phyloP scores from a whole-genome alignment of 2,888 invertebrate genomes.

The Thymelicus sylvestris region DNA sequence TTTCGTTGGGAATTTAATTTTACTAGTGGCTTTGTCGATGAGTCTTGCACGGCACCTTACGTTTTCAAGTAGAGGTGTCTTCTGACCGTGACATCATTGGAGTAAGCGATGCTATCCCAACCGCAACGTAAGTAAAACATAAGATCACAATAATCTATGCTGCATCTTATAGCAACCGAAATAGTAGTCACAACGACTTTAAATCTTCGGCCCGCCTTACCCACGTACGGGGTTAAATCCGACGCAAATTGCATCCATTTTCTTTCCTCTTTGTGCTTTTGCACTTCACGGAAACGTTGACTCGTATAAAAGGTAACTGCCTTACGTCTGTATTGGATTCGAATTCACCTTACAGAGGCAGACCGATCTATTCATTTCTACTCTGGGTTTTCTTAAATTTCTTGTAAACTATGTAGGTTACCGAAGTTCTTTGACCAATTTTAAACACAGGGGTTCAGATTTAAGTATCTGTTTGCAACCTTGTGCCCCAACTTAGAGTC shows the following conservation, averaged over 20 bases:
- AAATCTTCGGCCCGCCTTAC: neutral
- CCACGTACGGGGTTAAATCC: conserved; percentile 9
- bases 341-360: conserved; percentile 2
- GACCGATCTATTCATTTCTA: conserved; percentile 16
- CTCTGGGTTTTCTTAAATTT: conserved; percentile 9
- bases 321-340: conserved; percentile 26
- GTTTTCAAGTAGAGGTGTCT: no score
- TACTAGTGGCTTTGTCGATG: no score
- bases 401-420: neutral
- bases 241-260: conserved; percentile 53
- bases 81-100: no score
- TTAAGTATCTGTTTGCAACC: no score
- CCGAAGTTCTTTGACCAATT: conserved; percentile 11
- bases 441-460: neutral
- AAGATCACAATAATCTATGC: neutral
- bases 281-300: conserved; percentile 36
- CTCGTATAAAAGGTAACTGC: conserved; percentile 29
- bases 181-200: conserved; percentile 10
- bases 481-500: no score
- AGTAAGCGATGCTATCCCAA: no score
- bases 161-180: neutral
- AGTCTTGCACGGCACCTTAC: no score
- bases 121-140: no score
- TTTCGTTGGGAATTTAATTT: no score
- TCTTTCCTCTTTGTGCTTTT: conserved; percentile 44